phyloP scores from a whole-genome alignment of 2,888 invertebrate species.

The Pollenia angustigena region DNA sequence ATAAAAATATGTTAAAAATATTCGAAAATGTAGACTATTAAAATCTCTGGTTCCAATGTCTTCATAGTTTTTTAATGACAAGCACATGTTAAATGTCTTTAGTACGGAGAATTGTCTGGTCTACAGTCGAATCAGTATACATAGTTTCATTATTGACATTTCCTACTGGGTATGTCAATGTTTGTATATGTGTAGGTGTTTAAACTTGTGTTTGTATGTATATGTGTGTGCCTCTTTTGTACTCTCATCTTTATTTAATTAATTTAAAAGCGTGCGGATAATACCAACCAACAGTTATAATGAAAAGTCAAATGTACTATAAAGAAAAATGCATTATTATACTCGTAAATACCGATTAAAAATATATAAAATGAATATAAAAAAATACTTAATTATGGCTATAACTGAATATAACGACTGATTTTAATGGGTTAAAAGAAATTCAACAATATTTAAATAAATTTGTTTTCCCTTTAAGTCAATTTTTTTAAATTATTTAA shows the following conservation, averaged over 20 bases:
- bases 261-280: constrained; percentile 83
- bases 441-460: neutral
- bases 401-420: neutral
- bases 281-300: constrained; percentile 74
- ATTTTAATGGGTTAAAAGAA: neutral
- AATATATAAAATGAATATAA: neutral
- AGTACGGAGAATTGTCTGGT: too few relatives aligned
- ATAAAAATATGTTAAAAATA: too few relatives aligned
- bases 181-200: neutral
- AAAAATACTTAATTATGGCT: neutral
- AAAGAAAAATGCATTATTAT: constrained; percentile 23
- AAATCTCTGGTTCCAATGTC: too few relatives aligned
- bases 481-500: neutral
- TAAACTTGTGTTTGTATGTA: neutral
- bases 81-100: too few relatives aligned
- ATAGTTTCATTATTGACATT: too few relatives aligned
- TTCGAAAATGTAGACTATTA: too few relatives aligned
- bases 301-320: constrained; percentile 54
- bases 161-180: neutral
- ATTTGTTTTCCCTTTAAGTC: neutral
- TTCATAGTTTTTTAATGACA: too few relatives aligned
- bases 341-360: constrained; percentile 46
- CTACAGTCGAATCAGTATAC: too few relatives aligned
- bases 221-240: constrained; percentile 1
- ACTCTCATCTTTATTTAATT: constrained; percentile 78